Evolutionary conservation across 2,888 invertebrate genomes (phyloP).

Genomic region (Romanomermis culicivorax): DNA sequence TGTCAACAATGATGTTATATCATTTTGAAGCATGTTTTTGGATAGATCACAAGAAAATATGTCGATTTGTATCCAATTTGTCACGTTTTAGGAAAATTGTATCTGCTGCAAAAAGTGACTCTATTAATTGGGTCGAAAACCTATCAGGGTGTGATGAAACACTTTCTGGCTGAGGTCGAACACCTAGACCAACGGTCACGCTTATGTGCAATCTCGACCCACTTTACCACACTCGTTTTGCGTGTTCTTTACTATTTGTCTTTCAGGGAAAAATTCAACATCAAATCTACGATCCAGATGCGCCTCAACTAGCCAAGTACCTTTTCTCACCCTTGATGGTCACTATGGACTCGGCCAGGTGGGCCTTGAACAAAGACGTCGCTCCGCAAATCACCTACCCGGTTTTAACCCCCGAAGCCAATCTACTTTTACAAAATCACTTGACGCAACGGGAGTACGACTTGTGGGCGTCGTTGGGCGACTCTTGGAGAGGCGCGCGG

Average conservation of each 20-base stretch:
- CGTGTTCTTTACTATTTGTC: not conserved
- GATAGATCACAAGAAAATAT: too few relatives aligned
- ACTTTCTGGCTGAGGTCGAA: too few relatives aligned
- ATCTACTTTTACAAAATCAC: slow-evolving; percentile 82
- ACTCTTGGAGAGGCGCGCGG: slow-evolving; percentile 78
- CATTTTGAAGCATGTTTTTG: too few relatives aligned
- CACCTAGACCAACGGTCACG: too few relatives aligned
- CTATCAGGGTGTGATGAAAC: too few relatives aligned
- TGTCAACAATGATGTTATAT: too few relatives aligned
- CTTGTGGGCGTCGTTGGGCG: slow-evolving; percentile 87
- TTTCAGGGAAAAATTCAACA: slow-evolving; percentile 66
- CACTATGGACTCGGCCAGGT: slow-evolving; percentile 61
- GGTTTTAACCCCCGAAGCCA: slow-evolving; percentile 68
- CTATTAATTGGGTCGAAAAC: too few relatives aligned
- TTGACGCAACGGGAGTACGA: slow-evolving; percentile 95
- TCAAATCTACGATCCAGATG: slow-evolving; percentile 96
- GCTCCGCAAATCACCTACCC: slow-evolving; percentile 51
- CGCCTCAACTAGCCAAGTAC: slow-evolving; percentile 92
- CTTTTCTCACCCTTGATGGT: slow-evolving; percentile 88
- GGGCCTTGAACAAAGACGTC: slow-evolving; percentile 20
- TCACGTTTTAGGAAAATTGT: too few relatives aligned
- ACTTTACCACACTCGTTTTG: too few relatives aligned
- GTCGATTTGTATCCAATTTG: too few relatives aligned
- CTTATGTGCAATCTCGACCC: too few relatives aligned
- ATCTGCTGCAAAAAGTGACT: too few relatives aligned